phyloP scores from a whole-genome alignment of 2,113 vertebrate genomes.

The Piprites chloris region DNA sequence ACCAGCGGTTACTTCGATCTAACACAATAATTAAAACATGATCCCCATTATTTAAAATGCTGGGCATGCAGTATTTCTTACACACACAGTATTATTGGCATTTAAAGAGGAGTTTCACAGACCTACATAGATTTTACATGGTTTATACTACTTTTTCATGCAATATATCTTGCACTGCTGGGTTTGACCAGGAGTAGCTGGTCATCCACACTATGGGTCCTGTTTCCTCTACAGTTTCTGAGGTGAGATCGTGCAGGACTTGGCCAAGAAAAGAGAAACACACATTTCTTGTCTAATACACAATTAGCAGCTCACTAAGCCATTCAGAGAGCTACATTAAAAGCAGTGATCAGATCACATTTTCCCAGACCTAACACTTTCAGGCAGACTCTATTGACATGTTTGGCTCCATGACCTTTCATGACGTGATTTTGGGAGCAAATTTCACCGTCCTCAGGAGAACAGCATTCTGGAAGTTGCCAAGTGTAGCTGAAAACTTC shows the following conservation, averaged over 20 bases:
- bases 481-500: slow-evolving; percentile 5
- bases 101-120: background rate
- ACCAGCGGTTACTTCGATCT: background rate
- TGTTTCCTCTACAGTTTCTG: background rate
- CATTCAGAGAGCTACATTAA: background rate
- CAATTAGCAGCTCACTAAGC: background rate
- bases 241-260: background rate
- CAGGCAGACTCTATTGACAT: background rate
- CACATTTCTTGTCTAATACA: background rate
- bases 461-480: background rate
- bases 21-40: background rate
- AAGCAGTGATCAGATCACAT: background rate
- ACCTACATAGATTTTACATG: background rate
- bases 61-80: background rate
- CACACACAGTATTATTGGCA: accelerated
- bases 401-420: background rate
- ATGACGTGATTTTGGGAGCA: background rate
- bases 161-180: background rate
- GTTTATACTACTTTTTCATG: background rate
- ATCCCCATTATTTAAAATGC: background rate
- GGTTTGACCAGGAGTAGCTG: background rate
- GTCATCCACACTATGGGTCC: too few relatives aligned
- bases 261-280: background rate
- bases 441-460: background rate
- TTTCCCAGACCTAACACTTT: background rate